Percentiles rank a stretch among this genome's conserved stretches.
These are phyloP conservation scores for Pseudorhiza aurosa DNA, from an alignment of 30 jellyfish, hydroid and myxozoan species.

Conservation along the genomic window DNA sequence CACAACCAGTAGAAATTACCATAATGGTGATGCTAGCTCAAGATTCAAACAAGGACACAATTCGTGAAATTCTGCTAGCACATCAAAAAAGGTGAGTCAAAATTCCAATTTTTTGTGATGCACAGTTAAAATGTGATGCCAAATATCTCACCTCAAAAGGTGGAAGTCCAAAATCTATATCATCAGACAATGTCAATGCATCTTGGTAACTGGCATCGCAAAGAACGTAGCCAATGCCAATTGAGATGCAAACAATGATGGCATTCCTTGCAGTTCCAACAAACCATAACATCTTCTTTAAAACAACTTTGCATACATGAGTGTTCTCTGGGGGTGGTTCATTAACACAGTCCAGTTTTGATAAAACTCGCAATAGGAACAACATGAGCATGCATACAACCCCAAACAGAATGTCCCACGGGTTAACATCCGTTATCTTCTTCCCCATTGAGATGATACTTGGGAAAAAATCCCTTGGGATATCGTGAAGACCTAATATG, in stretches of 20 bases:
- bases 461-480: slow-evolving; percentile 63
- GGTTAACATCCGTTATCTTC: slow-evolving; percentile 61
- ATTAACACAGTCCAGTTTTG: slow-evolving; percentile 38
- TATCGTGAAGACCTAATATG: slow-evolving; percentile 66
- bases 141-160: slow-evolving; percentile 72
- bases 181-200: slow-evolving; percentile 63
- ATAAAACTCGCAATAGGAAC: slow-evolving; percentile 43
- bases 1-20: no score
- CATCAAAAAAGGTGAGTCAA: no score
- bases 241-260: slow-evolving; percentile 54
- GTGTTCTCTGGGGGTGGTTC: slow-evolving; percentile 1
- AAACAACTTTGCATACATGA: background rate
- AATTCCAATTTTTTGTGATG: no score
- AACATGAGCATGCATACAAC: slow-evolving; percentile 58
- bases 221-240: slow-evolving; percentile 48
- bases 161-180: slow-evolving; percentile 79
- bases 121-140: background rate
- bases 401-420: slow-evolving; percentile 79
- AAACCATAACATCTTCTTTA: slow-evolving; percentile 56
- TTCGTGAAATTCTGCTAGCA: no score
- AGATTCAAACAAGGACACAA: no score
- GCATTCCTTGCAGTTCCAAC: slow-evolving; percentile 88
- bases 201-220: background rate
- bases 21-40: no score
- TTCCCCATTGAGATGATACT: slow-evolving; percentile 38